phyloP scores from a whole-genome alignment of 2,888 invertebrate genomes.

The Helicoverpa assulta region DNA sequence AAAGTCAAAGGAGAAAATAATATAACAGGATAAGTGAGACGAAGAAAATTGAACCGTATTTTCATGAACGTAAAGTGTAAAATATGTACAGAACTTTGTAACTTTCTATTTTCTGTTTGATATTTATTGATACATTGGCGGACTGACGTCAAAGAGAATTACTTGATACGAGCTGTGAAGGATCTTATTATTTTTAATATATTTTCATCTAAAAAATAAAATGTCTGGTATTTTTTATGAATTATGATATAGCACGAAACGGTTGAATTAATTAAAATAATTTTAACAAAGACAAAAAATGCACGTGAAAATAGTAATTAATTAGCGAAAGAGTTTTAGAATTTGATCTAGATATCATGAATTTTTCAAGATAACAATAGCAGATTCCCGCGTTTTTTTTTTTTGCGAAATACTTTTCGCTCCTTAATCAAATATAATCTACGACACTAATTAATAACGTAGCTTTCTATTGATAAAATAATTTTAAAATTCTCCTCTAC shows the following conservation, averaged over 20 bases:
- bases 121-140: conserved; percentile 54
- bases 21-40: neutral
- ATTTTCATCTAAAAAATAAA: conserved; percentile 1
- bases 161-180: conserved; percentile 16
- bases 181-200: conserved; percentile 19
- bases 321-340: no score
- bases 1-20: conserved; percentile 35
- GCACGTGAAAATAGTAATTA: no score
- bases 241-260: no score
- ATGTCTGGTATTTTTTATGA: neutral
- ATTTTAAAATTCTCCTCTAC: no score
- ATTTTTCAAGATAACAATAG: no score
- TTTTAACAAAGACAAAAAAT: neutral
- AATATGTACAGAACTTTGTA: conserved; percentile 3
- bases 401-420: no score
- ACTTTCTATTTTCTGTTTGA: conserved; percentile 51
- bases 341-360: no score
- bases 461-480: no score
- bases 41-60: conserved; percentile 21
- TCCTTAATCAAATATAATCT: neutral
- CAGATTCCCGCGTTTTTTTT: no score
- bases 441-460: no score
- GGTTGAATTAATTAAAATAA: neutral
- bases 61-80: neutral
- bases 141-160: conserved; percentile 44